Percentiles rank a stretch among this genome's conserved stretches.
phyloP scores from a whole-genome alignment of 2,888 invertebrate species.

The Liposcelis brunnea region DNA sequence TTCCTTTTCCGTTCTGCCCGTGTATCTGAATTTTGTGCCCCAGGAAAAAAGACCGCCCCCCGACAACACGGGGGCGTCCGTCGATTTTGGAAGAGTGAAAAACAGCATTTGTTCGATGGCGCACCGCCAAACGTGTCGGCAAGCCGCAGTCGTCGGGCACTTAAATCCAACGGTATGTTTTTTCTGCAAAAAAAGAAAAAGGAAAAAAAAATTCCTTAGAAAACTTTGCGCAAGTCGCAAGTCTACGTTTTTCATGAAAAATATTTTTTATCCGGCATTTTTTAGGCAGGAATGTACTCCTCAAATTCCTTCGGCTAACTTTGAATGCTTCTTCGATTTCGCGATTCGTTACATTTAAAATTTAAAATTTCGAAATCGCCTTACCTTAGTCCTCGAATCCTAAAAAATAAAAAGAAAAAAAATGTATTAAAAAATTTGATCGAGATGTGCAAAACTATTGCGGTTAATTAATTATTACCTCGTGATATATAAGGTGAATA shows the following conservation, averaged over 20 bases:
- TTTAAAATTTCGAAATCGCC: too few relatives aligned
- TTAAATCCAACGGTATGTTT: slow-evolving; percentile 91
- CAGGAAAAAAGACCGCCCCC: slow-evolving; percentile 83
- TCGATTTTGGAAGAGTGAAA: slow-evolving; percentile 65
- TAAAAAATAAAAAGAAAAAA: slow-evolving; percentile 17
- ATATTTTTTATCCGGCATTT: too few relatives aligned
- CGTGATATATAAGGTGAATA: slow-evolving; percentile 79
- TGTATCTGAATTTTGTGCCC: slow-evolving; percentile 85
- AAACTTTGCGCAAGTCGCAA: background rate
- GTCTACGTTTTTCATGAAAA: slow-evolving; percentile 14
- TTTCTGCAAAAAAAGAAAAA: slow-evolving; percentile 43
- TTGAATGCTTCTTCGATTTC: too few relatives aligned
- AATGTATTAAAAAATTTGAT: slow-evolving; percentile 8
- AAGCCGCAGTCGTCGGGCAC: slow-evolving; percentile 79
- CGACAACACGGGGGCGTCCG: slow-evolving; percentile 66
- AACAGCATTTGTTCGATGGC: slow-evolving; percentile 96
- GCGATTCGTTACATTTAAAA: too few relatives aligned
- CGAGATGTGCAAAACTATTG: background rate
- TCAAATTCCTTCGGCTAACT: too few relatives aligned
- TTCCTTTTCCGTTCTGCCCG: slow-evolving; percentile 78
- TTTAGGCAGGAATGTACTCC: too few relatives aligned
- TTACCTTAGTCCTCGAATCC: slow-evolving; percentile 35
- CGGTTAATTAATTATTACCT: slow-evolving; percentile 42
- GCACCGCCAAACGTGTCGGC: slow-evolving; percentile 93
- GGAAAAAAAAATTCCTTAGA: slow-evolving; percentile 10